Percentiles rank a stretch among this genome's conserved stretches.
Conservation (phyloP, 2,797 vertebrate genomes). For the Sandelia bainsii region DNA sequence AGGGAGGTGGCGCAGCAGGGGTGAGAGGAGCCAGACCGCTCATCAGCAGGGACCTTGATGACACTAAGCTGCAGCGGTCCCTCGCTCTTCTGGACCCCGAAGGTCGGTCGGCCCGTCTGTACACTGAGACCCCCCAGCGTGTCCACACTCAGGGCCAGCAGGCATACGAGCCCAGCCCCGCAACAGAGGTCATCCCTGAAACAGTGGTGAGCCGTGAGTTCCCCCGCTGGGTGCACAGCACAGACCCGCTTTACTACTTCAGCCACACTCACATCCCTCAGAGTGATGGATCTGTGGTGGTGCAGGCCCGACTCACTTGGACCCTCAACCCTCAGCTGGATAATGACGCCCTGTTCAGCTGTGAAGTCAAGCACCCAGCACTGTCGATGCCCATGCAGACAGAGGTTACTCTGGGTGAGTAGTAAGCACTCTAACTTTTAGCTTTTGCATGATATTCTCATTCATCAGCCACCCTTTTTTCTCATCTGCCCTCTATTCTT, state of each 20-base stretch:
- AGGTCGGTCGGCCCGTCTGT: slow-evolving; percentile 73
- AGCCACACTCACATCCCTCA: slow-evolving; percentile 91
- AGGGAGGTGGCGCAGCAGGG: slow-evolving; percentile 80
- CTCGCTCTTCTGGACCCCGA: slow-evolving; percentile 89
- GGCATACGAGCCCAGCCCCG: slow-evolving; percentile 83
- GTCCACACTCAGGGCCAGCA: slow-evolving; percentile 81
- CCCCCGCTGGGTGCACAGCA: slow-evolving; percentile 94
- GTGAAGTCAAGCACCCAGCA: slow-evolving; percentile 96
- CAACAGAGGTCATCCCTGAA: slow-evolving; percentile 92
- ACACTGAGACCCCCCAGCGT: slow-evolving; percentile 83
- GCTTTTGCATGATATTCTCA: slow-evolving; percentile 15
- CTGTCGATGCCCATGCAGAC: slow-evolving; percentile 99
- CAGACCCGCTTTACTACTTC: slow-evolving; percentile 93
- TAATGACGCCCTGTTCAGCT: slow-evolving; percentile 97
- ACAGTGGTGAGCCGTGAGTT: slow-evolving; percentile 97
- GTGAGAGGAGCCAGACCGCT: slow-evolving; percentile 86
- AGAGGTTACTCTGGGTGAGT: slow-evolving; percentile 94
- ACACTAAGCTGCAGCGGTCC: slow-evolving; percentile 94
- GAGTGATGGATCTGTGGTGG: slow-evolving; percentile 95
- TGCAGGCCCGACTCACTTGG: slow-evolving; percentile 95
- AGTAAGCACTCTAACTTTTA: slow-evolving; percentile 2
- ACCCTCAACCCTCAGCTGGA: slow-evolving; percentile 98
- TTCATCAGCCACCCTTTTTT: neutral
- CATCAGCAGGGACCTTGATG: slow-evolving; percentile 92
- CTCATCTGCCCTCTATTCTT: slow-evolving; percentile 17